phyloP scores from a whole-genome alignment of 2,888 invertebrate species.

The Cosmorhoe ocellata region DNA sequence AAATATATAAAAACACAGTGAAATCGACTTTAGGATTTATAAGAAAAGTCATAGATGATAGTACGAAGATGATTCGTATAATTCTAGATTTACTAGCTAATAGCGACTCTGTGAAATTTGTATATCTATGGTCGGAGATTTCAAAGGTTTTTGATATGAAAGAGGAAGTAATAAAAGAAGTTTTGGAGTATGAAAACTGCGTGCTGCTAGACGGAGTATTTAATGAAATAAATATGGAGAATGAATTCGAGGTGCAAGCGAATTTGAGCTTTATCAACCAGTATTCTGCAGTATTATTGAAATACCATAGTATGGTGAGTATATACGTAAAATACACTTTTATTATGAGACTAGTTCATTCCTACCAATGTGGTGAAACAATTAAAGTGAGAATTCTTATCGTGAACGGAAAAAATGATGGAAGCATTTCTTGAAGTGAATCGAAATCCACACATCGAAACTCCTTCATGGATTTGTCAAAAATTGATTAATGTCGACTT shows the following conservation, averaged over 20 bases:
- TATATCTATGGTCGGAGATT: constrained; percentile 32
- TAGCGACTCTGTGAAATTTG: constrained; percentile 16
- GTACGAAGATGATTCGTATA: background rate
- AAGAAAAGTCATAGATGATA: constrained; percentile 24
- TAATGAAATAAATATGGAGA: constrained; percentile 16
- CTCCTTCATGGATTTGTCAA: too few species aligned
- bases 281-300: constrained; percentile 41
- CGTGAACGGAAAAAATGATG: too few species aligned
- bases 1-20: constrained; percentile 29
- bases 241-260: constrained; percentile 8
- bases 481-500: too few species aligned
- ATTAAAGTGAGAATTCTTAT: too few species aligned
- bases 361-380: too few species aligned
- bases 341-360: too few species aligned
- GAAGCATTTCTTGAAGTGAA: too few species aligned
- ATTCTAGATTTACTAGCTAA: constrained; percentile 20
- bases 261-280: constrained; percentile 43
- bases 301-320: constrained; percentile 45
- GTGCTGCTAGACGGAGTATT: constrained; percentile 23
- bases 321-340: too few species aligned
- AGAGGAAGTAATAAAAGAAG: constrained; percentile 21
- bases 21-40: constrained; percentile 33
- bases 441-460: too few species aligned
- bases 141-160: constrained; percentile 30
- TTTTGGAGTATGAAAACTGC: constrained; percentile 29